phyloP scores from a whole-genome alignment of 1,140 invertebrate genomes.

The Papilio xuthus region DNA sequence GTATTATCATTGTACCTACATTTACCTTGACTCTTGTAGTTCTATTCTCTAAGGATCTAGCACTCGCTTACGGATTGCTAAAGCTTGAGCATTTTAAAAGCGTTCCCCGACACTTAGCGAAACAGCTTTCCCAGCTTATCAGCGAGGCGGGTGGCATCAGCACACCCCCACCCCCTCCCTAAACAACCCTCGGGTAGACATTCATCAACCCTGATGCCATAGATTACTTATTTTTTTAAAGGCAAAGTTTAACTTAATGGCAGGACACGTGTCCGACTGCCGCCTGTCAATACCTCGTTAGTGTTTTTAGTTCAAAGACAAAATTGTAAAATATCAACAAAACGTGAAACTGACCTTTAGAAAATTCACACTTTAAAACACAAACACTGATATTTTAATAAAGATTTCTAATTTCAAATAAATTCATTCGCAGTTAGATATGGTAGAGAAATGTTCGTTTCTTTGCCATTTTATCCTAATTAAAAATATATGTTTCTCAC shows the following conservation, averaged over 20 bases:
- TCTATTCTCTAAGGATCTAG: not conserved
- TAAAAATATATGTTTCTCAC: too few species aligned
- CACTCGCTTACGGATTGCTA: slow-evolving; percentile 27
- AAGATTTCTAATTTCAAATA: too few species aligned
- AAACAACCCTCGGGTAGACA: not conserved
- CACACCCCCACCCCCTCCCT: not conserved
- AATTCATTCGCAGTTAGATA: too few species aligned
- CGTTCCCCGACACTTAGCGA: slow-evolving; percentile 52
- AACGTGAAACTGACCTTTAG: not conserved
- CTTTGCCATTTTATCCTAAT: too few species aligned
- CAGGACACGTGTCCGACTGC: not conserved
- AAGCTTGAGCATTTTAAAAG: slow-evolving; percentile 46
- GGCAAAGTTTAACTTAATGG: not conserved
- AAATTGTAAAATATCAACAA: not conserved
- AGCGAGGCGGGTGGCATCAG: slow-evolving; percentile 50
- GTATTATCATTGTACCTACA: too few species aligned
- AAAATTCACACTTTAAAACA: too few species aligned
- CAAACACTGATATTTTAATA: too few species aligned
- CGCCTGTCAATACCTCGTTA: not conserved
- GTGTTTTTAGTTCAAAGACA: not conserved
- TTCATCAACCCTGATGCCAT: slow-evolving; percentile 45
- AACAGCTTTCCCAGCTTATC: slow-evolving; percentile 47
- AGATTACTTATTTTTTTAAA: slow-evolving; percentile 12
- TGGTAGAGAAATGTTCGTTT: too few species aligned
- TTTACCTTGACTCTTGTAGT: too few species aligned